Conservation (phyloP, 2,888 invertebrate species). For the Sinopyrophorus schimmeli region DNA sequence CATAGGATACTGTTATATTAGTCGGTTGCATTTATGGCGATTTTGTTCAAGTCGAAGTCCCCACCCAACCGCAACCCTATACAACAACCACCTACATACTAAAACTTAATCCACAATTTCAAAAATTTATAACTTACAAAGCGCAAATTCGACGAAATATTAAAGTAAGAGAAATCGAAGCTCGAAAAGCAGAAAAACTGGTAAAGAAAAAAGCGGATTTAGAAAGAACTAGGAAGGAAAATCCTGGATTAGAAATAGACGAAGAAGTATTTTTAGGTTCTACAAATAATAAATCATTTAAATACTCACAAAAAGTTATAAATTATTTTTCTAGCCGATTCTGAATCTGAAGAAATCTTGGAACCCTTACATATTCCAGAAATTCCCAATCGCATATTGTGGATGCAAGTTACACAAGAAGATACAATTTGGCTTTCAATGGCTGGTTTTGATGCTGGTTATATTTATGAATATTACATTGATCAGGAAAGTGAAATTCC, state of each 20-base stretch:
- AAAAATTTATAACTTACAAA: conserved; percentile 63
- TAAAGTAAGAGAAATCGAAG: conserved; percentile 61
- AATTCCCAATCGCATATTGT: conserved; percentile 62
- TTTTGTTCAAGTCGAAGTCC: conserved; percentile 59
- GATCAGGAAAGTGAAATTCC: conserved; percentile 54
- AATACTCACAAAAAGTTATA: background rate
- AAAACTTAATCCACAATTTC: conserved; percentile 46
- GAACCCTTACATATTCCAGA: conserved; percentile 61
- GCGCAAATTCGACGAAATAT: conserved; percentile 63
- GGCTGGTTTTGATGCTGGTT: conserved; percentile 69
- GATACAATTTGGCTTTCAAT: conserved; percentile 65
- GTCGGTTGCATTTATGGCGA: conserved; percentile 62
- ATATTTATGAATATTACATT: conserved; percentile 64
- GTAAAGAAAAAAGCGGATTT: conserved; percentile 62
- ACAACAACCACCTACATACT: conserved; percentile 57
- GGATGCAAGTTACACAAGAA: conserved; percentile 59
- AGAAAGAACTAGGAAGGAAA: conserved; percentile 59
- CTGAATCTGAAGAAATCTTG: conserved; percentile 61
- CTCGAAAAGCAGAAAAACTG: conserved; percentile 58
- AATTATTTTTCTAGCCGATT: conserved; percentile 55
- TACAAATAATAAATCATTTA: conserved; percentile 16
- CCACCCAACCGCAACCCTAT: conserved; percentile 52
- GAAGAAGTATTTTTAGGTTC: conserved; percentile 65
- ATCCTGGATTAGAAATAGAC: conserved; percentile 64
- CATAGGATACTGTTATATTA: conserved; percentile 54